A percentile compares a stretch with the other conserved stretches of the same genome.
These are phyloP conservation scores for Balaeniceps rex DNA, from an alignment of 2,113 vertebrate species.

Conservation along the genomic window DNA sequence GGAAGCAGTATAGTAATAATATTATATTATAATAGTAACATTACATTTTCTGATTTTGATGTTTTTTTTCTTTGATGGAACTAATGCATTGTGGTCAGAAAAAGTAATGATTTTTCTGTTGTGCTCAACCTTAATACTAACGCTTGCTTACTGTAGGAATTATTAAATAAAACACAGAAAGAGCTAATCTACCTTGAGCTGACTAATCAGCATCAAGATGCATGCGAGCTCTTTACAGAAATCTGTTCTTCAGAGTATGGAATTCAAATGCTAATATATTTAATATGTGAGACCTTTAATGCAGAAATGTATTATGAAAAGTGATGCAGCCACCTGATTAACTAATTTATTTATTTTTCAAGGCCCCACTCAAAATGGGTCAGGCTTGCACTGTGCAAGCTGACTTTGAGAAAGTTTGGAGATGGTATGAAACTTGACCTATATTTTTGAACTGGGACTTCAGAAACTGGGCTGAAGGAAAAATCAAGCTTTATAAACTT, in stretches of 20 bases:
- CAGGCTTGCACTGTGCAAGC: not conserved
- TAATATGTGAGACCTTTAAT: not conserved
- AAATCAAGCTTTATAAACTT: not conserved
- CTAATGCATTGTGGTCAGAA: not conserved
- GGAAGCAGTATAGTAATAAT: not conserved
- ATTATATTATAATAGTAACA: not conserved
- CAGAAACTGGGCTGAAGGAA: not conserved
- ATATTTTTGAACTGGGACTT: conserved; percentile 8
- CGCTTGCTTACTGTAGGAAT: not conserved
- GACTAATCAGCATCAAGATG: not conserved
- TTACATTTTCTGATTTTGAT: not conserved
- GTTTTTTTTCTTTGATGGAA: not conserved
- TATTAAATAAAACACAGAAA: not conserved
- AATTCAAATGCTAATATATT: not conserved
- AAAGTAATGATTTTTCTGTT: not conserved
- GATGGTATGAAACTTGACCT: not conserved
- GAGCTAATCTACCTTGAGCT: not conserved
- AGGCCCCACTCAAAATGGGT: not conserved
- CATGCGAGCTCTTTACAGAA: not conserved
- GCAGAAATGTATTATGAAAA: not conserved
- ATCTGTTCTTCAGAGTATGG: not conserved
- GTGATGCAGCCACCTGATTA: not conserved
- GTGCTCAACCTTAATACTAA: not conserved
- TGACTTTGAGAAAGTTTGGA: conserved; percentile 8
- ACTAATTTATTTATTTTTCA: not conserved